Evolutionary conservation across 2,888 invertebrate genomes (phyloP).

Genomic region (Synergus itoensis): DNA sequence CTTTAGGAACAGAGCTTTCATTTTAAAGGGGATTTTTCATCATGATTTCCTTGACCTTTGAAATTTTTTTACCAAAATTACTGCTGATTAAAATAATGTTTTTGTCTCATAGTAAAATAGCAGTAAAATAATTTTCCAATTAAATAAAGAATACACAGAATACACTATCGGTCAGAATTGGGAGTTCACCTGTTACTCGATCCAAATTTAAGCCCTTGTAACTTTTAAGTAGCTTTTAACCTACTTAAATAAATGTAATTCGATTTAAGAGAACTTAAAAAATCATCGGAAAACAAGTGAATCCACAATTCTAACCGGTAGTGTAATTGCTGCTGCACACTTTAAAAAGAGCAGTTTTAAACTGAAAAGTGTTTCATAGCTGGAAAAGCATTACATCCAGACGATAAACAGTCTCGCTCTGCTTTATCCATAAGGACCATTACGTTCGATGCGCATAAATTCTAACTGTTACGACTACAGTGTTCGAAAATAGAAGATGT

Average conservation of each 20-base stretch:
- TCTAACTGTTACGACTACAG: constrained; percentile 14
- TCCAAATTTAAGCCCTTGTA: no score
- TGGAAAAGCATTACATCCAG: constrained; percentile 11
- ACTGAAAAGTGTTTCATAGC: not conserved
- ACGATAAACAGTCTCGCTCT: constrained; percentile 3
- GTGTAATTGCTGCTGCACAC: no score
- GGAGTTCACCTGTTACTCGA: no score
- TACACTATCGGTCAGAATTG: no score
- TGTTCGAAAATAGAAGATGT: constrained; percentile 24
- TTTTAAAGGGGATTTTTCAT: not conserved
- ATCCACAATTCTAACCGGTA: no score
- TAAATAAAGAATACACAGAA: not conserved
- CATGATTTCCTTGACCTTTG: no score
- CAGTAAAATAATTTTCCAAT: not conserved
- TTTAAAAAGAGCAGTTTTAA: not conserved
- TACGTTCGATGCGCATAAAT: constrained; percentile 15
- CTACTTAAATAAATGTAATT: no score
- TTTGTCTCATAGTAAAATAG: not conserved
- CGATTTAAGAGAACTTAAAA: no score
- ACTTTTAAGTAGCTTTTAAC: no score
- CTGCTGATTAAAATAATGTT: no score
- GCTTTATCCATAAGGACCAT: constrained; percentile 8
- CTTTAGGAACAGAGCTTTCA: not conserved
- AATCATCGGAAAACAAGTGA: no score
- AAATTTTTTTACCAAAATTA: no score